Conservation (phyloP, 2,888 invertebrate genomes). For the Drosophila affinis region DNA sequence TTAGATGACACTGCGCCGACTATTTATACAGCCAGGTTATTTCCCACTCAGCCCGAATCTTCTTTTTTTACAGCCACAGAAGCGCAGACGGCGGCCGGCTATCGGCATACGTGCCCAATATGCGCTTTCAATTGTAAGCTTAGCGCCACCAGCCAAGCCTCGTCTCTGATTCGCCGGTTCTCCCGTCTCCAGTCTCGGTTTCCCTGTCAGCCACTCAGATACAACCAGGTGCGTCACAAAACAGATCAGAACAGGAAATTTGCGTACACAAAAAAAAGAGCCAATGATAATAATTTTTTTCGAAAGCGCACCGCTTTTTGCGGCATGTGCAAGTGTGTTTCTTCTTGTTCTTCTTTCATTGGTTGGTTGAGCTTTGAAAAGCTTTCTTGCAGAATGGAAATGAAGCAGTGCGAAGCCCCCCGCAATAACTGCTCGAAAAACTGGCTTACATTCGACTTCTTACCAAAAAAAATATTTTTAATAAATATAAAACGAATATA, state of each 20-base stretch:
- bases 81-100: constrained; percentile 25
- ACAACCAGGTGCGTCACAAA: background rate
- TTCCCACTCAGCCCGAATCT: background rate
- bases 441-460: background rate
- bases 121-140: constrained; percentile 17
- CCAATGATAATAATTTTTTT: background rate
- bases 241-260: background rate
- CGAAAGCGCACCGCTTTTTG: background rate
- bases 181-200: constrained; percentile 5
- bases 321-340: background rate
- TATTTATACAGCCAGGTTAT: constrained; percentile 30
- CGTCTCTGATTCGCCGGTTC: constrained; percentile 16
- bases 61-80: constrained; percentile 13
- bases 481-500: too few relatives aligned
- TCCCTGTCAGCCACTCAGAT: constrained; percentile 8
- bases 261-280: constrained; percentile 3
- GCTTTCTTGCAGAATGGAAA: background rate
- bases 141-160: background rate
- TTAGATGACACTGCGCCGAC: constrained; percentile 17
- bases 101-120: constrained; percentile 35
- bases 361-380: background rate
- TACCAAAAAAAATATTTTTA: too few relatives aligned
- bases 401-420: background rate
- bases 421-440: background rate
- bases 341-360: background rate